Evolutionary conservation across 2,113 vertebrate genomes (phyloP), one percentile per base, ranked within the genome.

Genomic region (Merops nubicus): DNA sequence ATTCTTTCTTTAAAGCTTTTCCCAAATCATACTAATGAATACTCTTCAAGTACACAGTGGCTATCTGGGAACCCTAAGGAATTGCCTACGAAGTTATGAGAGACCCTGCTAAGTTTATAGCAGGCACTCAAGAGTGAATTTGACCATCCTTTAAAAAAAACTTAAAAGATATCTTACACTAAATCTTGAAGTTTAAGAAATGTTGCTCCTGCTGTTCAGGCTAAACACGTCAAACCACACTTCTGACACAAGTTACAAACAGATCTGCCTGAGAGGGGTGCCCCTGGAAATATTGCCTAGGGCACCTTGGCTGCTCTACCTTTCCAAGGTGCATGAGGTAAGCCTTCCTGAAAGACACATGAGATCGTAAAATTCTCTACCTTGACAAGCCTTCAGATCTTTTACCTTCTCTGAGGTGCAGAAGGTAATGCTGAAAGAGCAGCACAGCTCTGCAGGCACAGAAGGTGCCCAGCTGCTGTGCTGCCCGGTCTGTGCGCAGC

Each of bases 401-500:
- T 87, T 81, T 76, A 73, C 76, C 28, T 18, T 85, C 57, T 7
- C 70, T 15, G 34, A 5, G 43, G 50, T 48, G 74, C 47, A 77
- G 82, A 86, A 64, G 62, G 76, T 93, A 95, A 92, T 47, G 86
- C 78, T 70, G 59, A 91, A 94, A 93, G 88, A 85, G 84, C 9
- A 85, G 85, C 56, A 82, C 63, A 60, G 16, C 33, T 88, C 26
- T 26, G 29, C 1, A 8, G 83, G 90, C 88, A 79, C 88, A 20
- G 67, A 59, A 91, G 85, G 67, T 48, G 38, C 60, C 33, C 0
- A 43, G 7, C 34, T 1, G 1, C 38, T 53, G 53, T 0, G 10
- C 60, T 70, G 33, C 79, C 80, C 50, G 31, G 5, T 79, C 78
- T 56, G 57, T 3, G 42, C 0, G 0, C 85, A 82, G 94, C 83